phyloP scores from a whole-genome alignment of 2,888 invertebrate species.

The Sialis fuliginosa region DNA sequence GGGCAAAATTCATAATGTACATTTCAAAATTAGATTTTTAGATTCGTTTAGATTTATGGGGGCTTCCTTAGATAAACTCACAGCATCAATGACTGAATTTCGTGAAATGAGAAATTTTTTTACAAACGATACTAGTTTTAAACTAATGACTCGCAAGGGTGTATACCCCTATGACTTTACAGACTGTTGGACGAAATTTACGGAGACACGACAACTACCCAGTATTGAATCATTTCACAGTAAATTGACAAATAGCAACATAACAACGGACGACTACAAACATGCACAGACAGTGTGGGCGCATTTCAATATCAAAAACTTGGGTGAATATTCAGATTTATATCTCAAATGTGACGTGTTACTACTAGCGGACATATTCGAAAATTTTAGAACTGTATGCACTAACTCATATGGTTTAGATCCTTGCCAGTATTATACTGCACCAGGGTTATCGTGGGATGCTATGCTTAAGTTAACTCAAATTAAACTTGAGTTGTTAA shows the following conservation, averaged over 20 bases:
- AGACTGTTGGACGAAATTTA: conserved; percentile 11
- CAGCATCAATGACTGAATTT: conserved; percentile 10
- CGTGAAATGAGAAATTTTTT: conserved; percentile 6
- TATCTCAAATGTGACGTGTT: conserved; percentile 20
- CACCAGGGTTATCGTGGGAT: conserved; percentile 18
- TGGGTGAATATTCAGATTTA: conserved; percentile 19
- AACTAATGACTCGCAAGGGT: conserved; percentile 14
- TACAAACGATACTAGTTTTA: conserved; percentile 5
- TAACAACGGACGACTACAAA: conserved; percentile 14
- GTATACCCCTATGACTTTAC: conserved; percentile 19
- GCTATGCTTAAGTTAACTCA: conserved; percentile 18
- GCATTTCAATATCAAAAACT: conserved; percentile 14
- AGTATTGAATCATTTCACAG: conserved; percentile 12
- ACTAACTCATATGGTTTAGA: conserved; percentile 14
- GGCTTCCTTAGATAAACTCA: conserved; percentile 14
- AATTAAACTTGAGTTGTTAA: conserved; percentile 16
- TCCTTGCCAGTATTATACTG: conserved; percentile 17
- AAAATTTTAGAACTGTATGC: conserved; percentile 11
- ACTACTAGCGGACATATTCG: conserved; percentile 19
- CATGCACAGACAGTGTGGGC: conserved; percentile 18
- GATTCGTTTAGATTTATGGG: conserved; percentile 17
- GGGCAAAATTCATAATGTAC: no score
- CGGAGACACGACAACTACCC: conserved; percentile 13
- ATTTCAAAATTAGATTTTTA: conserved; percentile 10
- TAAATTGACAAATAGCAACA: conserved; percentile 10